A percentile compares a stretch with the other conserved stretches of the same genome.
Evolutionary conservation across 2,113 vertebrate genomes (phyloP).

Genomic region (Suricata suricatta): DNA sequence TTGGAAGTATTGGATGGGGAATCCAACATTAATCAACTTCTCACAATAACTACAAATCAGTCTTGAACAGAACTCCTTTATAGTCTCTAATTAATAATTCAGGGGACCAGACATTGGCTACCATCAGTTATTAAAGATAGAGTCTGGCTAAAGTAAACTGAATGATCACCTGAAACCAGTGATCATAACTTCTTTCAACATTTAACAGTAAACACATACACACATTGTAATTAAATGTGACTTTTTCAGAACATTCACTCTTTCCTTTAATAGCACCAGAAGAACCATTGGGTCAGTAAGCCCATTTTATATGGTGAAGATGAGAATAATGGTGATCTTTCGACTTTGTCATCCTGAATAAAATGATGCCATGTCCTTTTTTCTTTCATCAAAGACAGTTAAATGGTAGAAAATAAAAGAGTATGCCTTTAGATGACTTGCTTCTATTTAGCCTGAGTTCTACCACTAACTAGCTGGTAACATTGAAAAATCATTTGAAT

Average conservation of each 20-base stretch:
- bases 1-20: not conserved
- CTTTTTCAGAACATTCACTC: not conserved
- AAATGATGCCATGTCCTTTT: not conserved
- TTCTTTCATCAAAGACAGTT: not conserved
- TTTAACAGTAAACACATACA: not conserved
- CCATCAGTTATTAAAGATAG: not conserved
- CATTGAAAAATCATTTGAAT: not conserved
- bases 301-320: not conserved
- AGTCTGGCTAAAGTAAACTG: not conserved
- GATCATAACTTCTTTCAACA: slow-evolving; percentile 19
- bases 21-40: not conserved
- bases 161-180: not conserved
- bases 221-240: not conserved
- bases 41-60: not conserved
- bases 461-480: not conserved
- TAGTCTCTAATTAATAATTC: slow-evolving; percentile 5
- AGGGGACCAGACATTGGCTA: not conserved
- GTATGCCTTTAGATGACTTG: not conserved
- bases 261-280: not conserved
- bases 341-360: not conserved
- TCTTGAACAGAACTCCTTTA: not conserved
- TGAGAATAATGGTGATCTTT: not conserved
- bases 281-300: not conserved
- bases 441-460: not conserved
- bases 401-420: not conserved